Base-by-base conservation (phyloP, 2,888 invertebrate genomes). In the Oscheius sp. region DNA sequence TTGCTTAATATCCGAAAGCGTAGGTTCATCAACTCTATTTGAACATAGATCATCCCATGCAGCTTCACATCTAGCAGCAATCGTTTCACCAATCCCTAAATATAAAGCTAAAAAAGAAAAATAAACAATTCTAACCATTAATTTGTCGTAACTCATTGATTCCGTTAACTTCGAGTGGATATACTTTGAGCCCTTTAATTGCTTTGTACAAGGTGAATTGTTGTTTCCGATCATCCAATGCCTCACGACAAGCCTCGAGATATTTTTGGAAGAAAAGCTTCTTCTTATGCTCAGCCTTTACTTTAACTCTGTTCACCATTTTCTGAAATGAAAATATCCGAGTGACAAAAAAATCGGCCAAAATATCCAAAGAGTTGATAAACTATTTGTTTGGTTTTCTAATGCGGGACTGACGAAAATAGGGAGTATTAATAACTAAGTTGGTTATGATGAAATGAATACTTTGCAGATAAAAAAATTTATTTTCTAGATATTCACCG, bases 61-160 rank as follows among this genome's bases (percentile, higher is more conserved):
- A 12, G 78, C 70, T 39, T 79, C 80, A 29, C 82, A 69, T 29
- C 82, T 76, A 25, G 78, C 68, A 1, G 84, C 84, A 58, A 84
- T 80, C 39, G 76, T 73, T 25, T 83, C 83, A 4, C 84, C 84
- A 42, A 84, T 78, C 31, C 84, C 84, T 84, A 45, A 39, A 53
- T 10, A 57, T 34, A 17, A 23, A 55, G 6, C 15, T 15, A 3
- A 1, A 3, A 45, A 61, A 2, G 25, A 3, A 31, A 48, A 23
- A 20, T 25, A 20, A 15, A 48, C n/a, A 5, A 17, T 50, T 3
- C 52, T 23, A 31, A 83, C 84, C 84, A 63, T 80, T 73, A 45
- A 85, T 71, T 52, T 76, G 73, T 39, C 80, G 79, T 64, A 85
- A 66, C 34, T 81, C 82, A 10, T 71, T 70, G 57, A 82, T 79